Percentiles rank a stretch among this genome's conserved stretches.
These are phyloP conservation scores for Malurus alboscapulatus DNA, from an alignment of 2,113 vertebrate species.

Conservation along the genomic window DNA sequence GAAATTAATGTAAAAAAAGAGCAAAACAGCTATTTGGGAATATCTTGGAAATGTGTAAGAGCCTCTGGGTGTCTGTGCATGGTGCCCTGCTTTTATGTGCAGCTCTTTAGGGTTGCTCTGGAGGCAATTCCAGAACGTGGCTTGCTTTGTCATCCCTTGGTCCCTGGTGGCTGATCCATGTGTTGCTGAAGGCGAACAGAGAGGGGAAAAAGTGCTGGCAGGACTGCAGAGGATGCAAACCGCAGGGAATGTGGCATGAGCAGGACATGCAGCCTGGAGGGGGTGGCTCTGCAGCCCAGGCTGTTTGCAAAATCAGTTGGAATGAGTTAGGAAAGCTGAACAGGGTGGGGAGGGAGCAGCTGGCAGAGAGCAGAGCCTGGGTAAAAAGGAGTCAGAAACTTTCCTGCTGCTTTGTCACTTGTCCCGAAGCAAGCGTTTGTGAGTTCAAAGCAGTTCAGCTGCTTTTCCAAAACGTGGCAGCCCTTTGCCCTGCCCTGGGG, in stretches of 20 bases:
- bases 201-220: background rate
- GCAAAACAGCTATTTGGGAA: background rate
- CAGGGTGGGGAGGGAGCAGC: background rate
- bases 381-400: background rate
- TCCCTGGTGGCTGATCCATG: background rate
- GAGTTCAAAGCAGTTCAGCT: background rate
- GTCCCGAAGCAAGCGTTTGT: background rate
- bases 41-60: background rate
- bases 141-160: background rate
- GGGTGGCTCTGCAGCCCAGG: background rate
- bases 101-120: background rate
- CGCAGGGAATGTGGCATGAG: background rate
- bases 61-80: background rate
- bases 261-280: background rate
- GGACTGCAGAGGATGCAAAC: background rate
- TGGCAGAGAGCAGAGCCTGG: background rate
- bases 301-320: background rate
- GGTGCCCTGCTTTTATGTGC: background rate
- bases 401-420: background rate
- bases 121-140: background rate
- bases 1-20: background rate
- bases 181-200: accelerated
- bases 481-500: accelerated
- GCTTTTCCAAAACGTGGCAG: background rate
- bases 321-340: background rate